These are phyloP conservation scores for Sorex araneus DNA, from an alignment of 2,113 vertebrate species.

Conservation along the genomic window DNA sequence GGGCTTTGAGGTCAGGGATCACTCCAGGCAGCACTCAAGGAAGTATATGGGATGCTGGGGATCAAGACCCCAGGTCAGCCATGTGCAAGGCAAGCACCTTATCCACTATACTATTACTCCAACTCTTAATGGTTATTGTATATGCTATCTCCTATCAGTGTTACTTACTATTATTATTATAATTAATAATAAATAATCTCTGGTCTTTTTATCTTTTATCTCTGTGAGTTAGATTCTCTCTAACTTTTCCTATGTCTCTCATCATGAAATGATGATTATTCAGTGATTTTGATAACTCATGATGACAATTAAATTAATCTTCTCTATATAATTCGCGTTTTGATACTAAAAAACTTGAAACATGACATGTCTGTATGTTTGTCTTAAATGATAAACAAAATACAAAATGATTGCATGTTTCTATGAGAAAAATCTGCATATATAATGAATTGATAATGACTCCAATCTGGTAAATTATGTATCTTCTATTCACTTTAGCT, in stretches of 20 bases:
- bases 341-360: not conserved
- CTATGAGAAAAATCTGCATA: not conserved
- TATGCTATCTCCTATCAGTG: not conserved
- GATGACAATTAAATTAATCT: no score
- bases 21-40: no score
- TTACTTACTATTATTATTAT: not conserved
- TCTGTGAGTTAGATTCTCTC: not conserved
- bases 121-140: no score
- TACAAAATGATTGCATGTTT: not conserved
- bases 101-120: no score
- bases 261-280: not conserved
- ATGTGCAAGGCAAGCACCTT: no score
- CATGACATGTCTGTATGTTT: not conserved
- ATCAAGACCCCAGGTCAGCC: no score
- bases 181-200: not conserved
- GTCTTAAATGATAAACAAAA: not conserved
- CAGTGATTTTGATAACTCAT: not conserved
- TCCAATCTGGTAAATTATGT: not conserved
- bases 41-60: no score
- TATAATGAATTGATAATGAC: not conserved
- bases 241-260: conserved; percentile 4
- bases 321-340: not conserved
- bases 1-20: no score
- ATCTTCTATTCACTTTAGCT: not conserved
- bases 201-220: not conserved